Evolutionary conservation across 2,113 vertebrate genomes (phyloP).

Genomic region (Catagonus wagneri): DNA sequence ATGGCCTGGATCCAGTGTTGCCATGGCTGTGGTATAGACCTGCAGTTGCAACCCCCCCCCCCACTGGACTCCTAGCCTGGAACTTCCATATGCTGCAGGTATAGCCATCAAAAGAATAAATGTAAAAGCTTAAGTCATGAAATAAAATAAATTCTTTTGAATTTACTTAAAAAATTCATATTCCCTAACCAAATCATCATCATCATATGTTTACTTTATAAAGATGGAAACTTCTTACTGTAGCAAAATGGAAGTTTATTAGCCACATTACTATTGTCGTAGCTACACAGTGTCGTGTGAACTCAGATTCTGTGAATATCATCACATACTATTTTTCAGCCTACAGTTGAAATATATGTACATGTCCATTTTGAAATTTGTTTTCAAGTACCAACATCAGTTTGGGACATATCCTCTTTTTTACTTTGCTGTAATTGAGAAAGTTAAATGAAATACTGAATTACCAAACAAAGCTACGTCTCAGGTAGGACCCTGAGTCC

Average conservation of each 20-base stretch:
- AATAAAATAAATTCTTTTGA: not conserved
- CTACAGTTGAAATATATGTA: not conserved
- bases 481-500: not conserved
- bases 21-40: too few species aligned
- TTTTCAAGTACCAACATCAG: not conserved
- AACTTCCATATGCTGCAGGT: too few species aligned
- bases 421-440: not conserved
- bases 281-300: not conserved
- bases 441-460: conserved; percentile 14
- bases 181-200: not conserved
- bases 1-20: too few species aligned
- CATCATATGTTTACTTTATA: not conserved
- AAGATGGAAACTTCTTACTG: not conserved
- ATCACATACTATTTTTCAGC: not conserved
- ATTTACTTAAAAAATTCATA: conserved; percentile 24
- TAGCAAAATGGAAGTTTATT: not conserved
- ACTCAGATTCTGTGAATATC: not conserved
- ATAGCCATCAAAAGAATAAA: too few species aligned
- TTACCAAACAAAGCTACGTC: not conserved
- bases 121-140: not conserved
- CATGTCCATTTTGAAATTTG: not conserved
- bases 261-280: not conserved
- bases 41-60: too few species aligned
- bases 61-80: too few species aligned
- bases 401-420: not conserved